Base-by-base conservation (phyloP, 2,797 vertebrate species). In the Molossus alvarezi region DNA sequence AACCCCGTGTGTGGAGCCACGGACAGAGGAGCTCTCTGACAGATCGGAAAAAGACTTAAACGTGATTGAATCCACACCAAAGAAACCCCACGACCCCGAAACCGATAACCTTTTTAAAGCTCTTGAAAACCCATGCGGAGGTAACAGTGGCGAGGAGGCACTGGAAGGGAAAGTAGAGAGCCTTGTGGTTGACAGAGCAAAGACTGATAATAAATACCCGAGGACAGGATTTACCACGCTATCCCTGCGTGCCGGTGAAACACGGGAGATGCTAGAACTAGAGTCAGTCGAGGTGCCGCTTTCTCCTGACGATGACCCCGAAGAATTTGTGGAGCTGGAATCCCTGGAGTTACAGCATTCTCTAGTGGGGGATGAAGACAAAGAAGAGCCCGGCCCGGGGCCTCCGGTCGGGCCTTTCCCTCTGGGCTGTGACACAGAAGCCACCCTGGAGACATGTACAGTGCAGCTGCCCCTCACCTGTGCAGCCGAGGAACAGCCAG, bases 241-340 rank as follows among this genome's bases (percentile, higher is more conserved):
- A 3, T 0, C 76, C 18, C 0, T 41, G 45, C 57, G 8, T 23
- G 73, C 4, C 2, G 83, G 57, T 62, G 88, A 97, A 85, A 62
- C 58, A 8, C 92, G 97, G 82, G 65, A 96, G 45, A 23, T 77
- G 27, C 15, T 86, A 62, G 96, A 98, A 65, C 85, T 97, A 60
- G 92, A 96, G 73, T 76, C 95, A 5, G 73, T 97, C 2, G 97
- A 97, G 95, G 67, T 93, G 13, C 91, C 97, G 14, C 48, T 95
- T 4, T 93, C 89, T 14, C 90, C 84, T 1, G 57, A 92, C 51
- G 96, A 96, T 23, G 97, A 97, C 88, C 79, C 86, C 33, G 95
- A 97, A 88, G 97, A 21, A 0, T 58, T 86, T 55, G 73, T 97
- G n/a, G 96, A 98, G 92, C 48, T 80, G 48, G 95, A 97, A 12